Conservation (phyloP, 92 coral and sea anemone genomes). For the Heliopora coerulea region DNA sequence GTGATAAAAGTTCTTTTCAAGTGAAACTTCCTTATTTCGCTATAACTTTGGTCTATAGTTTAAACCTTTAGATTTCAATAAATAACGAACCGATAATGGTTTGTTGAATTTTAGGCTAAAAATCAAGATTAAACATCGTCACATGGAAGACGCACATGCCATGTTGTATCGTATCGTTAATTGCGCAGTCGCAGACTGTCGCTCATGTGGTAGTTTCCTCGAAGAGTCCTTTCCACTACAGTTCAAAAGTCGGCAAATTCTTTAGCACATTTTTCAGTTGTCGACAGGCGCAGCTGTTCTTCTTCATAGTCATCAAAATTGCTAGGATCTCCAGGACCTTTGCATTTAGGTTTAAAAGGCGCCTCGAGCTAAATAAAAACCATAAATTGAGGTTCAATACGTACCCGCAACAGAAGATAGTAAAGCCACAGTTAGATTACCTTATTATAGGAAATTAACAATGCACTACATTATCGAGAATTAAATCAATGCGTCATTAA, state of each 20-base stretch:
- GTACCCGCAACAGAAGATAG: too few relatives aligned
- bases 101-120: constrained; percentile 26
- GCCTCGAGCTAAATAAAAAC: constrained; percentile 80
- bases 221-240: constrained; percentile 25
- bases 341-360: constrained; percentile 98
- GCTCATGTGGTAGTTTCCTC: constrained; percentile 2
- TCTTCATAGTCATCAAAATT: constrained; percentile 99
- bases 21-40: constrained; percentile 32
- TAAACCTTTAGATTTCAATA: constrained; percentile 29
- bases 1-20: constrained; percentile 33
- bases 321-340: constrained; percentile 98
- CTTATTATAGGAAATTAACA: too few relatives aligned
- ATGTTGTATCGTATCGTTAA: constrained; percentile 15
- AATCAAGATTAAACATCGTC: constrained; percentile 29
- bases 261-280: constrained; percentile 97
- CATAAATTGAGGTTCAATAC: not conserved
- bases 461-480: too few relatives aligned
- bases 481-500: too few relatives aligned
- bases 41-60: constrained; percentile 36
- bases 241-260: constrained; percentile 98
- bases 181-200: constrained; percentile 27
- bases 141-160: constrained; percentile 1
- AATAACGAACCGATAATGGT: constrained; percentile 37
- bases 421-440: too few relatives aligned
- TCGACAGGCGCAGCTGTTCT: constrained; percentile 89